These are phyloP conservation scores for Oreonectes daqikongensis DNA, from an alignment of 2,797 vertebrate genomes.

Conservation along the genomic window DNA sequence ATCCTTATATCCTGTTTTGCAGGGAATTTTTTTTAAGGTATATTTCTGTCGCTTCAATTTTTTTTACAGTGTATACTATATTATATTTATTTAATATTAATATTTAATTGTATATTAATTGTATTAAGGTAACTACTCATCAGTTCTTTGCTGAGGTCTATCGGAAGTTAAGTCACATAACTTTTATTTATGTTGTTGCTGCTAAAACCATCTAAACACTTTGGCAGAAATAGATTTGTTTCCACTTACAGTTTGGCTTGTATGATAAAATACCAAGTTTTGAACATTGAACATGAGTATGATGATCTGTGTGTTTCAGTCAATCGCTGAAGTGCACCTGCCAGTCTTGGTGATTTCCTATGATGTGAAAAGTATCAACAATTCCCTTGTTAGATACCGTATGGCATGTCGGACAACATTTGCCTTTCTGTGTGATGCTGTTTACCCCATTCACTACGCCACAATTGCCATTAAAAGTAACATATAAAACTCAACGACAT, in stretches of 20 bases:
- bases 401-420: conserved; percentile 10
- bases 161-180: too few species aligned
- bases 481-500: not conserved
- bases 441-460: not conserved
- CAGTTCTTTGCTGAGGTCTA: too few species aligned
- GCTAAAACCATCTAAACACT: too few species aligned
- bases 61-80: too few species aligned
- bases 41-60: too few species aligned
- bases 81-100: too few species aligned
- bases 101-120: too few species aligned
- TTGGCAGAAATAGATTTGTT: not conserved
- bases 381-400: not conserved
- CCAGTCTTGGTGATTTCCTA: conserved; percentile 36
- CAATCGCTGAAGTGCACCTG: conserved; percentile 35
- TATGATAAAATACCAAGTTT: not conserved
- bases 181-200: too few species aligned
- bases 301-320: conserved; percentile 28
- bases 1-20: too few species aligned
- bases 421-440: conserved; percentile 13
- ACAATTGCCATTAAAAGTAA: not conserved
- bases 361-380: conserved; percentile 8
- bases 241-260: not conserved
- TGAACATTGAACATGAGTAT: not conserved
- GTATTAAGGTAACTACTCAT: too few species aligned
- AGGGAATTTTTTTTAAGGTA: too few species aligned